Evolutionary conservation across 2,113 vertebrate species (phyloP).

Genomic region (Balaenoptera acutorostrata): DNA sequence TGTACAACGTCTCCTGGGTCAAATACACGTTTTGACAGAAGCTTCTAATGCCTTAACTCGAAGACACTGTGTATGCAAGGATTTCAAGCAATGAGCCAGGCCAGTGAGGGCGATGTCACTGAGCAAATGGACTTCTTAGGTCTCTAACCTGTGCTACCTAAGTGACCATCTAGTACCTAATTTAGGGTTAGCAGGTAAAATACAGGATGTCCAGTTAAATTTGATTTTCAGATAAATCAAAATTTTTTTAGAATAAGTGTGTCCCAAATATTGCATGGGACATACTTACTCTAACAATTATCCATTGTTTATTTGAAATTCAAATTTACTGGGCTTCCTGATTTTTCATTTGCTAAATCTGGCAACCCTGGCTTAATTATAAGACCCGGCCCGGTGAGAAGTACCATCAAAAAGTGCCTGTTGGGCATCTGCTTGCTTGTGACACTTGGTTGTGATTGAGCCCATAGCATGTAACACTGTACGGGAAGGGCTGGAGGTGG

Average conservation of each 20-base stretch:
- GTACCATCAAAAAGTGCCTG: not conserved
- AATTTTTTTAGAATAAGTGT: not conserved
- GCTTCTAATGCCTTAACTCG: conserved; percentile 1
- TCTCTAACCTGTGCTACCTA: not conserved
- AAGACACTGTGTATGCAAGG: not conserved
- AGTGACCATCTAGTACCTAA: not conserved
- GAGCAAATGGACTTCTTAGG: not conserved
- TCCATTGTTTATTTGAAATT: not conserved
- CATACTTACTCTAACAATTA: not conserved
- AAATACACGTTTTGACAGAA: not conserved
- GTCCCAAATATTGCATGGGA: not conserved
- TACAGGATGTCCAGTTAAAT: not conserved
- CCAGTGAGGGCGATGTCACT: not conserved
- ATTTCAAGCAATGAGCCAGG: not conserved
- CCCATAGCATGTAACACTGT: not conserved
- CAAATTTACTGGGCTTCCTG: not conserved
- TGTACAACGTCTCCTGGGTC: not conserved
- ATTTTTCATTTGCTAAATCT: conserved; percentile 27
- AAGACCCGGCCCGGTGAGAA: not conserved
- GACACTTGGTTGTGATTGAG: not conserved
- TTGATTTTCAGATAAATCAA: not conserved
- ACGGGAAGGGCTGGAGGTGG: not conserved
- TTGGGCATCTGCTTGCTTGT: not conserved
- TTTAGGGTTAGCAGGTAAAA: conserved; percentile 19
- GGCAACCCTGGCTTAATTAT: not conserved